Evolutionary conservation across 2,888 invertebrate genomes (phyloP).

Genomic region (Sarcophaga caerulescens): DNA sequence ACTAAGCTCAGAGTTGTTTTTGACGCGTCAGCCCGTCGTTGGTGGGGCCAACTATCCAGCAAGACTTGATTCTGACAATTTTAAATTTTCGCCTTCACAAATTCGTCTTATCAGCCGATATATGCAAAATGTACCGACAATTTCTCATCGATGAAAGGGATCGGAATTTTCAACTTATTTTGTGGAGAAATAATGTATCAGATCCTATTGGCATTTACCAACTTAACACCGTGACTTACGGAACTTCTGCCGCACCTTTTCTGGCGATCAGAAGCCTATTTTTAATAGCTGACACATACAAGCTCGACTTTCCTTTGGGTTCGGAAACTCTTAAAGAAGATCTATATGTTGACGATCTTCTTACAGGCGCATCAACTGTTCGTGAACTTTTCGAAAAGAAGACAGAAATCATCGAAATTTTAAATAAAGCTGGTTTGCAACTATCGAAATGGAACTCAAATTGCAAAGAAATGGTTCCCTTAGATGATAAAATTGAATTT

Average conservation of each 20-base stretch:
- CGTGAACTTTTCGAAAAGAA: neutral
- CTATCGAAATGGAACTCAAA: conserved; percentile 40
- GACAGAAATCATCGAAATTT: neutral
- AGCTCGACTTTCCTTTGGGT: neutral
- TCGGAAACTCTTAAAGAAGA: neutral
- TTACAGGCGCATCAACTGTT: neutral
- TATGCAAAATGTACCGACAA: too few relatives aligned
- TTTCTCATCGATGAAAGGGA: too few relatives aligned
- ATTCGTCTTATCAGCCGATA: neutral
- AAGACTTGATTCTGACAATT: neutral
- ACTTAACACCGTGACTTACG: too few relatives aligned
- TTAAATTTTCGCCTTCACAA: neutral
- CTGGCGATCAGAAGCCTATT: neutral
- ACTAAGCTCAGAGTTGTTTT: too few relatives aligned
- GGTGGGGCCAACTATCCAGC: neutral
- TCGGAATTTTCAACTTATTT: too few relatives aligned
- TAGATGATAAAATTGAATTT: neutral
- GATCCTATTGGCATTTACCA: too few relatives aligned
- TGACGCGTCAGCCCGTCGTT: neutral
- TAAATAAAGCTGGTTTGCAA: conserved; percentile 19
- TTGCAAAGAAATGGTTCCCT: neutral
- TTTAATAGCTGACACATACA: conserved; percentile 25
- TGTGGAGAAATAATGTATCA: too few relatives aligned
- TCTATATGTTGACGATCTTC: neutral
- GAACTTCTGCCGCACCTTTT: too few relatives aligned